Conservation (phyloP, 2,797 vertebrate species). For the Morelia viridis region DNA sequence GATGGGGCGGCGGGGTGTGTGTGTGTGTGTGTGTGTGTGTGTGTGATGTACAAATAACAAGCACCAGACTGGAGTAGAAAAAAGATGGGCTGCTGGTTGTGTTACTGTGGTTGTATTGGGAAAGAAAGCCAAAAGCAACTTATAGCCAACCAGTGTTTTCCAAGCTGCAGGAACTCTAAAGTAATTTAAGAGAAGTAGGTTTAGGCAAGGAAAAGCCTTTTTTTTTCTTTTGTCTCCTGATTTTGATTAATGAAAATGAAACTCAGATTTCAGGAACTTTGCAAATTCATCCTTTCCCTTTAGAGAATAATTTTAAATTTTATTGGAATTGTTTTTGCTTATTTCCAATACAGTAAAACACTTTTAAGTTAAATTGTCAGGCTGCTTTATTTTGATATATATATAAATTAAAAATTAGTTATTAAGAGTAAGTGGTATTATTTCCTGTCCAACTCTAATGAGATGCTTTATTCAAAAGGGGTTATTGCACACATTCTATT, state of each 20-base stretch:
- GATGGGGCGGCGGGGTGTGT: fast-evolving
- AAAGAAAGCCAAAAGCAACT: background rate
- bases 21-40: too few relatives aligned
- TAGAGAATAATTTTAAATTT: background rate
- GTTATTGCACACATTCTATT: background rate
- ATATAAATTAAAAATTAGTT: background rate
- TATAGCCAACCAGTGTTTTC: background rate
- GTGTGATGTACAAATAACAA: background rate
- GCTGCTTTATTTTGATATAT: background rate
- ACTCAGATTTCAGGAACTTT: background rate
- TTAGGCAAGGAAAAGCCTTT: background rate
- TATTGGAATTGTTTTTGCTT: background rate
- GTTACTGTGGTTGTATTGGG: background rate
- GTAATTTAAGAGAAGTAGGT: background rate
- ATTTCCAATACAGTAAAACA: background rate
- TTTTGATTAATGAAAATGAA: background rate
- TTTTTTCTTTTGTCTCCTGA: background rate
- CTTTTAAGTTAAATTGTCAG: background rate
- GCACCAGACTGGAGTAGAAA: background rate
- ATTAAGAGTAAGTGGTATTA: background rate
- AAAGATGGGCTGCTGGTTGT: background rate
- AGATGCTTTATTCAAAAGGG: background rate
- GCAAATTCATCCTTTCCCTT: background rate
- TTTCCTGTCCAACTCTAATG: background rate
- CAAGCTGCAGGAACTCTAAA: background rate